These are phyloP conservation scores for Metridium senile DNA, from an alignment of 92 coral and sea anemone genomes.

Conservation along the genomic window DNA sequence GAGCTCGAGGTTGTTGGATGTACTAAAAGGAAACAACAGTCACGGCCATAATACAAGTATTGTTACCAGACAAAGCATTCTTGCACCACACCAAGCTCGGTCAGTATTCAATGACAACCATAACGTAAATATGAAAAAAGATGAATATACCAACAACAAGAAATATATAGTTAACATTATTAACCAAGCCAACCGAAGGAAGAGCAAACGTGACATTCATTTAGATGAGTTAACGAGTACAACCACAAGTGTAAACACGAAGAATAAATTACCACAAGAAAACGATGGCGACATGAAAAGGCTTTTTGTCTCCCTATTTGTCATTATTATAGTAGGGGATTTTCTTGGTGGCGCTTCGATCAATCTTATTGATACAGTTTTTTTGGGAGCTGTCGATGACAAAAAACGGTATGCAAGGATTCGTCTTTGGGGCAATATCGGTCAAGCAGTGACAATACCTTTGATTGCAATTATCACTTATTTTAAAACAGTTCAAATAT, in stretches of 20 bases:
- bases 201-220: too few relatives aligned
- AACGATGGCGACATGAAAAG: background rate
- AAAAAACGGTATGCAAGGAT: background rate
- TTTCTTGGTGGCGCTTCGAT: slow-evolving; percentile 1
- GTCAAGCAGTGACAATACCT: background rate
- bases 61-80: background rate
- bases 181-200: too few relatives aligned
- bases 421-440: background rate
- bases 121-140: background rate
- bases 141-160: background rate
- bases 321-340: background rate
- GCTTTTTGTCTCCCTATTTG: background rate
- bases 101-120: too few relatives aligned
- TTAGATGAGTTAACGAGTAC: too few relatives aligned
- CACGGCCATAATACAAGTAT: background rate
- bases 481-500: background rate
- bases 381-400: background rate
- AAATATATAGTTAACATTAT: too few relatives aligned
- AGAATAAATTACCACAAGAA: background rate
- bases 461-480: background rate
- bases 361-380: background rate
- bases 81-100: too few relatives aligned
- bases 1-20: background rate
- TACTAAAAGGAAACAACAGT: background rate
- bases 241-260: too few relatives aligned